Base-by-base conservation (phyloP, 2,888 invertebrate species). In the Endomychus coccineus region DNA sequence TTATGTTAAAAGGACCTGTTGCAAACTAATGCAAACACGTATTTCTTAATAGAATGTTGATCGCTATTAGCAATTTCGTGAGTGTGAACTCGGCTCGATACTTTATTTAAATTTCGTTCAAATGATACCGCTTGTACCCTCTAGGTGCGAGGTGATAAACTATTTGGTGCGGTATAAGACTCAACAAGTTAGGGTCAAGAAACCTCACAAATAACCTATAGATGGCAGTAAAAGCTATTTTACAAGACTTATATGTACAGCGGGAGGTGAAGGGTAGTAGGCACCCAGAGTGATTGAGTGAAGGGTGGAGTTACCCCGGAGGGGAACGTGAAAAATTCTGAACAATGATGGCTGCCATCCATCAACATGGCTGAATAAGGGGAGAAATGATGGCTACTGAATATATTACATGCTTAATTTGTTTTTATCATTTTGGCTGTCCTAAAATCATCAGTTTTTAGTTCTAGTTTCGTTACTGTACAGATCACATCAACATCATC, bases 281-380 rank as follows among this genome's bases (percentile, higher is more conserved):
- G 49, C 50, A 52, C 52, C 49, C 52, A 48, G 49, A 59, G 68
- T 73, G 73, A 73, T 73, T 73, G 72, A 73, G 67, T 69, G 69
- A 68, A 69, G 71, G 73, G 73, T 72, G 73, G 73, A 73, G 72
- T 63, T 58, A 53, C 55, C 60, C 58, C 56, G 50, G 54, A 47
- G 60, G 58, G 59, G 55, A 55, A 42, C 47, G 48, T 54, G 50
- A 58, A 58, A 61, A 64, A 62, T 59, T 70, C 63, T 55, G 62
- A 66, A 66, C 71, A 70, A 71, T 71, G 70, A 73, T 72, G 71
- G 73, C 72, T 68, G 70, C 71, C 66, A 71, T 71, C 69, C 64
- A 71, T 70, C 71, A 71, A 69, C 68, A 72, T 72, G 72, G 72
- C 71, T 66, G 59, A 65, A 27, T 30, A 33, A 30, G 16, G 29